Evolutionary conservation across 2,888 invertebrate genomes (phyloP).

Genomic region (Eupsilia transversa): DNA sequence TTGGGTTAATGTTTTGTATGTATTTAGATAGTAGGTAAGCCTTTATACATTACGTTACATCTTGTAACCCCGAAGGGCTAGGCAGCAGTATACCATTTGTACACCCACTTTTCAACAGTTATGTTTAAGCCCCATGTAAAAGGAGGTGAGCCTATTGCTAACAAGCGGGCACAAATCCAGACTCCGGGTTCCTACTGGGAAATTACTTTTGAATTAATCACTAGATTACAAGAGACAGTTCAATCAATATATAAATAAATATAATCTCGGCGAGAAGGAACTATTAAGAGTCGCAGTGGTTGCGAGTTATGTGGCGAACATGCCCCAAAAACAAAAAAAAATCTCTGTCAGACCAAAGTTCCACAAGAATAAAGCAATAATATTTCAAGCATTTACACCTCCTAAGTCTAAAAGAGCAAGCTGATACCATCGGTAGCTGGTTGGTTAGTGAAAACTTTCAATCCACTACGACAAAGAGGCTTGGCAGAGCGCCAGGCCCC

Average conservation of each 20-base stretch:
- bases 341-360: neutral
- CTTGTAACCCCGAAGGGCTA: neutral
- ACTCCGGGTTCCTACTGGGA: neutral
- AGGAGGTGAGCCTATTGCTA: neutral
- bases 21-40: neutral
- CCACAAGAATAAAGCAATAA: constrained; percentile 1
- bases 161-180: neutral
- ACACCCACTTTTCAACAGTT: neutral
- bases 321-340: neutral
- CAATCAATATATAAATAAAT: neutral
- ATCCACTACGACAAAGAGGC: constrained; percentile 55
- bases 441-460: constrained; percentile 64
- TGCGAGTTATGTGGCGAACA: neutral
- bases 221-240: neutral
- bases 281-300: neutral
- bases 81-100: neutral
- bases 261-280: neutral
- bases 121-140: too few relatives aligned
- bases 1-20: neutral
- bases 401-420: constrained; percentile 52
- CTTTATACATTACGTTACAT: neutral
- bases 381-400: constrained; percentile 36
- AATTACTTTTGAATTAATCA: too few relatives aligned
- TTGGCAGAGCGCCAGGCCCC: constrained; percentile 61
- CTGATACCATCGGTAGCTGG: constrained; percentile 53